Evolutionary conservation across 1,140 invertebrate genomes (phyloP).

Genomic region (Belonocnema kinseyi): DNA sequence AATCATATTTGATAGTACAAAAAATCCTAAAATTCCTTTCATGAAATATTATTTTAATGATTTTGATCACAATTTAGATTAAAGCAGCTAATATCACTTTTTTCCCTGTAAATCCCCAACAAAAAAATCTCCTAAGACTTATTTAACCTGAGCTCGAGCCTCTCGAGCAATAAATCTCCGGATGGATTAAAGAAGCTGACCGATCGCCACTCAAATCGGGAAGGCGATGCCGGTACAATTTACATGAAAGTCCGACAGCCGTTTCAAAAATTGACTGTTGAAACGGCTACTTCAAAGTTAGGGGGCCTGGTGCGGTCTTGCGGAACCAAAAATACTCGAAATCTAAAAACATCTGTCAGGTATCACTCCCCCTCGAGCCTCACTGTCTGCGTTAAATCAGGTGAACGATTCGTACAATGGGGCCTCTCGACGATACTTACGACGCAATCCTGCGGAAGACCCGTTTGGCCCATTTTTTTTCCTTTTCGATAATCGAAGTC

Average conservation of each 20-base stretch:
- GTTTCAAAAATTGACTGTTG: conserved; percentile 44
- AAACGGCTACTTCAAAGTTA: conserved; percentile 67
- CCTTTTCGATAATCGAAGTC: conserved; percentile 32
- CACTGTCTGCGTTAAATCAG: conserved; percentile 72
- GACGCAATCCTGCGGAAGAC: conserved; percentile 31
- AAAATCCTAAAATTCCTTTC: too few species aligned
- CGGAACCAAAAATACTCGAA: conserved; percentile 61
- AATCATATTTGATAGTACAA: too few species aligned
- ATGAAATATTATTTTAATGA: too few species aligned
- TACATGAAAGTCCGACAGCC: conserved; percentile 48
- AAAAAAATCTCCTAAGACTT: conserved; percentile 10
- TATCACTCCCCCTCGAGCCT: conserved; percentile 67
- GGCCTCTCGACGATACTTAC: conserved; percentile 20
- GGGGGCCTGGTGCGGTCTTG: conserved; percentile 55
- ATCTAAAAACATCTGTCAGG: conserved; percentile 72
- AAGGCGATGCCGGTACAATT: conserved; percentile 6
- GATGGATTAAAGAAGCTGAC: conserved; percentile 4
- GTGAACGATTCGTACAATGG: conserved; percentile 59
- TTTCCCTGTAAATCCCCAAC: neutral
- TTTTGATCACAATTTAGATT: too few species aligned
- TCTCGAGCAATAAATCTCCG: conserved; percentile 24
- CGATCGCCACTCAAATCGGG: conserved; percentile 3
- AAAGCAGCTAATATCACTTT: too few species aligned
- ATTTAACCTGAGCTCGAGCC: neutral
- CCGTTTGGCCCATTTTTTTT: conserved; percentile 39